Evolutionary conservation across 2,797 vertebrate genomes (phyloP), one percentile per base, ranked within the genome.

Genomic region (Muraenolepis orangiensis): DNA sequence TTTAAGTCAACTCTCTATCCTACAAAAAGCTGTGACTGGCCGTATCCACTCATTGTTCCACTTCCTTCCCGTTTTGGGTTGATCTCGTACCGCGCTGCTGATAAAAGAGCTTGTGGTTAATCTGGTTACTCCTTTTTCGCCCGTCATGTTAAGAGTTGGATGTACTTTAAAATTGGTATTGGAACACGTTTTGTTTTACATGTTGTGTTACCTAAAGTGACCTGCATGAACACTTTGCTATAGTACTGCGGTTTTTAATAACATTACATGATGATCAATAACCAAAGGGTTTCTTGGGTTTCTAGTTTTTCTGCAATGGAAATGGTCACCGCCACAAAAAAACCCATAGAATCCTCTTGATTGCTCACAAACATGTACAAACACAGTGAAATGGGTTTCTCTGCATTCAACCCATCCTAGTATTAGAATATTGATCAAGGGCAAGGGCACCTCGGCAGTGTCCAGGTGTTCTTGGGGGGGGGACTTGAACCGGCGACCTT

Each of bases 31-130:
- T 26, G 83, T 72, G 80, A 70, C 42, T 14, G 29, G 28, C 79
- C 66, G 75, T 87, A 87, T 91, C 87, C 87, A 84, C 78, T 84
- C 70, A 91, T 91, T 92, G 90, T 93, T 89, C 82, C 51, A 78
- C 51, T 30, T 73, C 68, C 16, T 20, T 68, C 28, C 66, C 6
- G 16, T 61, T 61, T 61, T n/a, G 8, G 10, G 10, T 61, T 8
- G 23, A 3, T 23, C 7, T 61, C 14, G 6, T 46, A 46, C 40
- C 2, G 2, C 13, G 18, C 13, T 16, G 16, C 20, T 57, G 20
- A 38, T 1, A 38, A 38, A 38, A 10, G 10, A 23, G 10, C n/a
- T 1, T 2, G 51, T 61, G 0, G 51, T 23, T 61, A 11, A 26
- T 61, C n/a, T 61, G 51, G 51, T 26, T 51, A 8, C 46, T 3